Evolutionary conservation across 2,113 vertebrate genomes (phyloP).

Genomic region (Hylia prasina): DNA sequence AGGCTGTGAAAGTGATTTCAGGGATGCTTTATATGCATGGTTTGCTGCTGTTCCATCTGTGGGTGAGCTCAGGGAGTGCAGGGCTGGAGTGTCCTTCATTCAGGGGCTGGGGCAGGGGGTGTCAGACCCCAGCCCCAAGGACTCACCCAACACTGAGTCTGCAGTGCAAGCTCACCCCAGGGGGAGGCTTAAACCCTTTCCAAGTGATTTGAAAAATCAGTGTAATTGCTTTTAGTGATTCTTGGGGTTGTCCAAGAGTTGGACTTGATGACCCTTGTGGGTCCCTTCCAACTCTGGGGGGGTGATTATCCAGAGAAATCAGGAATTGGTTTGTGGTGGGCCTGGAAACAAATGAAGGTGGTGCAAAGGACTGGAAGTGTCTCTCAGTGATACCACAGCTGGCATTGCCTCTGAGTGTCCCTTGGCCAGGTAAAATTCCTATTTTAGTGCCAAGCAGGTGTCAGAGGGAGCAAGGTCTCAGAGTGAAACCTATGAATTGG

Average conservation of each 20-base stretch:
- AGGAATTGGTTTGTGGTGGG: background rate
- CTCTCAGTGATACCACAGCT: background rate
- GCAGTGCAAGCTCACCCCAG: background rate
- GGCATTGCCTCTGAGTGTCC: too few relatives aligned
- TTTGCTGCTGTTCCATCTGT: fast-evolving
- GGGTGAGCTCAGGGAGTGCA: background rate
- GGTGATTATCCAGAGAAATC: background rate
- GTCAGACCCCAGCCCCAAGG: background rate
- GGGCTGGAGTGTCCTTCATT: background rate
- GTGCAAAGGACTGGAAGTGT: background rate
- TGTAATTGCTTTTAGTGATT: background rate
- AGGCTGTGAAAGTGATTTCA: background rate
- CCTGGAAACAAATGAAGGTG: background rate
- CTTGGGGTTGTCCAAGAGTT: background rate
- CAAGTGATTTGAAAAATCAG: background rate
- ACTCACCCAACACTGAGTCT: background rate
- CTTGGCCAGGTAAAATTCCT: background rate
- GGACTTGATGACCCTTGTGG: background rate
- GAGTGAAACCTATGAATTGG: background rate
- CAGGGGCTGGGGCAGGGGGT: background rate
- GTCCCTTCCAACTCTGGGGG: background rate
- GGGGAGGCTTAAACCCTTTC: background rate
- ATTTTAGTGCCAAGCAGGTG: background rate
- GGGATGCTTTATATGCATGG: background rate
- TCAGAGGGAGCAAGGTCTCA: background rate